Evolutionary conservation across 2,113 vertebrate genomes (phyloP), one percentile per base, ranked within the genome.

Genomic region (Notarius lentiginosus): DNA sequence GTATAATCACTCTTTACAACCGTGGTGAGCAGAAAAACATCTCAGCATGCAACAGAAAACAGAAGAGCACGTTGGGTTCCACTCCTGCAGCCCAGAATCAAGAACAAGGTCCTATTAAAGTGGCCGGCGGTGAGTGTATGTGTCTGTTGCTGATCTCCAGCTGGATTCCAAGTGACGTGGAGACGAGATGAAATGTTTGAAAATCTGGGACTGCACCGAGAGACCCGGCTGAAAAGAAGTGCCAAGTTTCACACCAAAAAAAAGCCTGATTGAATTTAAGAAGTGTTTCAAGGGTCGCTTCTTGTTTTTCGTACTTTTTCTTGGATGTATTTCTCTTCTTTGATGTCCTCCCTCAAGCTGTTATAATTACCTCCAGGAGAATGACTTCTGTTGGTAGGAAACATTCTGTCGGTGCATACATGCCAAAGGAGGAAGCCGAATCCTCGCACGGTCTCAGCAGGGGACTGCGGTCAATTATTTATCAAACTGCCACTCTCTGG

Each of bases 401-500:
- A n/a, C 53, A 56, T 51, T 34, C 56, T 80, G 49, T 84, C 61
- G 87, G 76, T 79, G 5, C 15, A 56, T 51, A 76, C 24, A 58
- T 68, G 20, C 24, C 60, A 58, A 75, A 68, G 73, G n/a, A 75
- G 63, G 84, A 75, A 34, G 58, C 56, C 65, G 30, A 79, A 72
- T 66, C 84, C 66, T 51, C 61, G 65, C 56, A 83, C 30, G 53
- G 76, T 58, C 22, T 18, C 77, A 14, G 68, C 61, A 73, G n/a
- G 68, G 22, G 53, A n/a, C 18, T 55, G 14, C 20, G 7, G 73
- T 82, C 55, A 72, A 75, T 85, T 88, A 86, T 90, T 86, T 79
- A 89, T 87, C 55, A 86, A 84, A 68, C 65, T 34, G 68, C 76
- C 75, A 70, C 61, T 84, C 77, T 86, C 56, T 60, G 84, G 51